phyloP scores from a whole-genome alignment of 2,113 vertebrate species.

The Pterocles orientalis region DNA sequence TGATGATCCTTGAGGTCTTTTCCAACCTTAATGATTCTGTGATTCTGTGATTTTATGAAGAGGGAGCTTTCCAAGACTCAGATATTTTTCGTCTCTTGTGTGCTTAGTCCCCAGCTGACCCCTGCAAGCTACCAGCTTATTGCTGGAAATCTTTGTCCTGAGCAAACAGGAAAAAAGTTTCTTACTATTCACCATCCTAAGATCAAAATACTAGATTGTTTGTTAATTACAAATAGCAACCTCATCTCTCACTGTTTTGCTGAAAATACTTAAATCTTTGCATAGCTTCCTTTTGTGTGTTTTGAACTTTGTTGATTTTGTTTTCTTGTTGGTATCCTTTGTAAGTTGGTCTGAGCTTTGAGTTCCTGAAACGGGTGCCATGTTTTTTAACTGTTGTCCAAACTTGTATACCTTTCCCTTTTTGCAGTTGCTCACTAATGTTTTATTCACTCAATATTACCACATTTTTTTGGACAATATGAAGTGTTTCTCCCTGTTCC shows the following conservation, averaged over 20 bases:
- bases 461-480: background rate
- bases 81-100: background rate
- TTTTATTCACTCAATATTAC: background rate
- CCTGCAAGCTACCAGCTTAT: background rate
- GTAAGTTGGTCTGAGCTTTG: background rate
- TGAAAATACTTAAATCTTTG: background rate
- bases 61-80: background rate
- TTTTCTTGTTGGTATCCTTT: background rate
- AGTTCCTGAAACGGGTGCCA: background rate
- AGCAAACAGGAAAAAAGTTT: background rate
- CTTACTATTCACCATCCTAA: background rate
- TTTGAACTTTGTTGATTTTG: background rate
- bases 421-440: background rate
- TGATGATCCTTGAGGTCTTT: too few relatives aligned
- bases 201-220: background rate
- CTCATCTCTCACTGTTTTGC: background rate
- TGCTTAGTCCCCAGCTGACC: background rate
- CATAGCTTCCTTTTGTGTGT: background rate
- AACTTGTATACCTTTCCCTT: background rate
- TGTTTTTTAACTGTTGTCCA: background rate
- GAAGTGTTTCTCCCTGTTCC: background rate
- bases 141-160: background rate
- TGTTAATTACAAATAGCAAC: background rate
- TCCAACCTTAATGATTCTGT: too few relatives aligned
- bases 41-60: background rate